phyloP scores from a whole-genome alignment of 2,797 vertebrate genomes.

The Mormyrus proboscirostris region DNA sequence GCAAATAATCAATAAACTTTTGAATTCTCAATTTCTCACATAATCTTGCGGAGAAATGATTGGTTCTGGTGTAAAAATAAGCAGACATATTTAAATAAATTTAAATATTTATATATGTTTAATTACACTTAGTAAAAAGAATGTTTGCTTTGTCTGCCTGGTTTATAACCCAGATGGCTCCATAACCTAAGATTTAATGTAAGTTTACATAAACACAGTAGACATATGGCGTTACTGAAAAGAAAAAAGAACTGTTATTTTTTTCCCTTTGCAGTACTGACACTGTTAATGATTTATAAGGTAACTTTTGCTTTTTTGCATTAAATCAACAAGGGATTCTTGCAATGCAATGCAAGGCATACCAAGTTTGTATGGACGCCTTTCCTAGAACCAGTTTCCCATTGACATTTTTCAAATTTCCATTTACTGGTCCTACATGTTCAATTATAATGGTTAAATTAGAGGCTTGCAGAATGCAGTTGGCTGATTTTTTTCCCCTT shows the following conservation, averaged over 20 bases:
- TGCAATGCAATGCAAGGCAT: conserved; percentile 9
- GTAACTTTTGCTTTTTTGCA: conserved; percentile 7
- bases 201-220: not conserved
- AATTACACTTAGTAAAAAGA: not conserved
- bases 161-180: not conserved
- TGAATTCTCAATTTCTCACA: not conserved
- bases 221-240: not conserved
- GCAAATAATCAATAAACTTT: not conserved
- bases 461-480: conserved; percentile 40
- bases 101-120: not conserved
- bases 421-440: conserved; percentile 9
- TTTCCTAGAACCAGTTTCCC: conserved; percentile 9
- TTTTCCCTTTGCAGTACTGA: not conserved
- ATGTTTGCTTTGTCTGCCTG: not conserved
- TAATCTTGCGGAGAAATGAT: not conserved
- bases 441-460: conserved; percentile 40
- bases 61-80: not conserved
- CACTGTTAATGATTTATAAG: conserved; percentile 7
- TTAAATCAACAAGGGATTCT: conserved; percentile 15
- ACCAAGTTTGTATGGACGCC: not conserved
- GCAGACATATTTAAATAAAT: not conserved
- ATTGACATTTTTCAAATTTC: conserved; percentile 12
- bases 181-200: conserved; percentile 1
- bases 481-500: conserved; percentile 53
- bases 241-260: not conserved